Evolutionary conservation across 2,888 invertebrate species (phyloP).

Genomic region (Andrena fulva): DNA sequence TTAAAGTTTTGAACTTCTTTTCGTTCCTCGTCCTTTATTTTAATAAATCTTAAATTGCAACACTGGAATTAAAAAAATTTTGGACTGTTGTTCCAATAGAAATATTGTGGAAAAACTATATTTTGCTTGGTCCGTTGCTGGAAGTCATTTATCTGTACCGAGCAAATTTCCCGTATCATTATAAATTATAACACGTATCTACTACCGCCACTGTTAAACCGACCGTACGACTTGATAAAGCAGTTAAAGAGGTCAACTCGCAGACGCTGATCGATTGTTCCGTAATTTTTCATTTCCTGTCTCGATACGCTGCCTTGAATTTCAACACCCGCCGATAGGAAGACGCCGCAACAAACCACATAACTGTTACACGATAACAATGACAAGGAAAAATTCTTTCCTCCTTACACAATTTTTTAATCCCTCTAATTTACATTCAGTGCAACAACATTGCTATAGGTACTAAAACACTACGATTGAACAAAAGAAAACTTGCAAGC

Average conservation of each 20-base stretch:
- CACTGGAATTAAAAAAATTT: no score
- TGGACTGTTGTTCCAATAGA: no score
- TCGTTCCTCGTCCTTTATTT: not conserved
- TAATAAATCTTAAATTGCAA: no score
- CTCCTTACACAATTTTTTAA: not conserved
- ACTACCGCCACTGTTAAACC: conserved; percentile 35
- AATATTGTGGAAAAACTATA: no score
- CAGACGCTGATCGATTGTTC: conserved; percentile 64
- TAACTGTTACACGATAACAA: conserved; percentile 10
- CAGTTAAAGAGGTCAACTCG: conserved; percentile 57
- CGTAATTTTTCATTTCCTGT: conserved; percentile 59
- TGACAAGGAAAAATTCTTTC: not conserved
- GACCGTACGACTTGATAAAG: conserved; percentile 53
- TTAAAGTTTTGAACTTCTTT: not conserved
- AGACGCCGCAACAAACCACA: not conserved
- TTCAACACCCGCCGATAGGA: conserved; percentile 34
- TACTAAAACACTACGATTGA: no score
- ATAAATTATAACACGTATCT: conserved; percentile 31
- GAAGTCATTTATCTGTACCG: not conserved
- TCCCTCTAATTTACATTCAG: not conserved
- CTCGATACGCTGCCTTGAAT: conserved; percentile 55
- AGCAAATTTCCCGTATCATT: conserved; percentile 25
- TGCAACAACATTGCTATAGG: no score
- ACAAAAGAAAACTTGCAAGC: no score
- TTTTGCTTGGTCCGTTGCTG: not conserved